Evolutionary conservation across 2,888 invertebrate genomes (phyloP).

Genomic region (Andrena marginata): DNA sequence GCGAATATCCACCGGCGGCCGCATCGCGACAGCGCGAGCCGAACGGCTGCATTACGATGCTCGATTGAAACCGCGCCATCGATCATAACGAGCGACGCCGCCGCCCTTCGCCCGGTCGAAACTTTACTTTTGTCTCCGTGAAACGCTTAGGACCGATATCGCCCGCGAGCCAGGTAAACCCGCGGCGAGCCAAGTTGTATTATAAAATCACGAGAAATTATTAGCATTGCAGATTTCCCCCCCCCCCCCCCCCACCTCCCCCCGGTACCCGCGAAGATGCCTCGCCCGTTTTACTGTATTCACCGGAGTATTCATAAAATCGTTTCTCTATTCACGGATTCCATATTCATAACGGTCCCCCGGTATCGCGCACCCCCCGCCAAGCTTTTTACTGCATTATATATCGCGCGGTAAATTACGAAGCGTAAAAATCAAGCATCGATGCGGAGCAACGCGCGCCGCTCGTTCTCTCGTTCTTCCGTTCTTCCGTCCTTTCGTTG

Average conservation of each 20-base stretch:
- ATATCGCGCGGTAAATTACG: slow-evolving; percentile 47
- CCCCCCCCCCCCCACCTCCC: too few species aligned
- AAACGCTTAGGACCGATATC: neutral
- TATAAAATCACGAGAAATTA: slow-evolving; percentile 53
- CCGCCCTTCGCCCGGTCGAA: neutral
- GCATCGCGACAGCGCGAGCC: slow-evolving; percentile 4
- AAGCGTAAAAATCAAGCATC: slow-evolving; percentile 47
- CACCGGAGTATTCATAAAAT: slow-evolving; percentile 46
- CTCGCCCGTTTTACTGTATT: slow-evolving; percentile 20
- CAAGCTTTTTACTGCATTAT: slow-evolving; percentile 45
- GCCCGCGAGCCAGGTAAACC: neutral
- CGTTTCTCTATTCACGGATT: slow-evolving; percentile 45
- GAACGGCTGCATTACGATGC: slow-evolving; percentile 7
- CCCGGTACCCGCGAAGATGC: slow-evolving; percentile 21
- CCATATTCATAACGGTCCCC: slow-evolving; percentile 45
- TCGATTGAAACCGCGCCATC: slow-evolving; percentile 3
- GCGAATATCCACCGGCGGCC: slow-evolving; percentile 30
- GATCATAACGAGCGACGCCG: neutral
- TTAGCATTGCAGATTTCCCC: slow-evolving; percentile 49
- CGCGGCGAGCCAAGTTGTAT: neutral
- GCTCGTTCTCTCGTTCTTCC: neutral
- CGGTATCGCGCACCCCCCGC: slow-evolving; percentile 21
- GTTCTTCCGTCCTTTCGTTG: neutral
- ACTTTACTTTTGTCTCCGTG: neutral
- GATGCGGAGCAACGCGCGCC: slow-evolving; percentile 27